phyloP scores from a whole-genome alignment of 2,888 invertebrate species.

The Nudaria mundana region DNA sequence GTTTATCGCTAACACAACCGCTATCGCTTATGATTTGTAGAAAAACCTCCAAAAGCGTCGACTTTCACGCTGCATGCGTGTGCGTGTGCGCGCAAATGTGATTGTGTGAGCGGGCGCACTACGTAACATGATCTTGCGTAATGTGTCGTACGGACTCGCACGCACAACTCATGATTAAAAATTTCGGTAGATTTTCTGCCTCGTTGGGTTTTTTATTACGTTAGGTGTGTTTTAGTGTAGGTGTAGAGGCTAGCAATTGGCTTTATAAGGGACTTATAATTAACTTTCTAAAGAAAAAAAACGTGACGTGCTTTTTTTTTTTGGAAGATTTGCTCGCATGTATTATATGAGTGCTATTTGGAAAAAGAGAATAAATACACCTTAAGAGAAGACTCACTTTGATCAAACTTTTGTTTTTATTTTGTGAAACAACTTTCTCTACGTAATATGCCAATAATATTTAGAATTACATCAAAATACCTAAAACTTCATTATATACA shows the following conservation, averaged over 20 bases:
- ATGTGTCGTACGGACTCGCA: slow-evolving; percentile 37
- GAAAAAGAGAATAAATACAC: too few species aligned
- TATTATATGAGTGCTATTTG: too few species aligned
- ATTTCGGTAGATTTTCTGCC: slow-evolving; percentile 25
- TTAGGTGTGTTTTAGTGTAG: not conserved
- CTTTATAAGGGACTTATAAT: not conserved
- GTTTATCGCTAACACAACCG: slow-evolving; percentile 28
- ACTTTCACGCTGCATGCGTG: slow-evolving; percentile 46
- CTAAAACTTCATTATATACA: too few species aligned
- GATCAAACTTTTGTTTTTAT: too few species aligned
- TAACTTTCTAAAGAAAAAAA: slow-evolving; percentile 1
- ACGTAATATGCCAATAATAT: too few species aligned
- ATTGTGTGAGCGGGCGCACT: slow-evolving; percentile 16
- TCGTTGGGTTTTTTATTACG: not conserved
- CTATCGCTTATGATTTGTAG: slow-evolving; percentile 33
- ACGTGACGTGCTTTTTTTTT: too few species aligned
- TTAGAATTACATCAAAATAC: too few species aligned
- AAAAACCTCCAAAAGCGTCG: slow-evolving; percentile 43
- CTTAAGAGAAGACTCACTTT: too few species aligned
- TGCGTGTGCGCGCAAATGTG: slow-evolving; percentile 32
- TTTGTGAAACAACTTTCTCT: too few species aligned
- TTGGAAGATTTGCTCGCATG: too few species aligned
- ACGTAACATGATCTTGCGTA: slow-evolving; percentile 67
- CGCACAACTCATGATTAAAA: slow-evolving; percentile 33
- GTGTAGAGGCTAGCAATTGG: not conserved